These are phyloP conservation scores for Pterocles gutturalis DNA, from an alignment of 2,113 vertebrate species.

Conservation along the genomic window DNA sequence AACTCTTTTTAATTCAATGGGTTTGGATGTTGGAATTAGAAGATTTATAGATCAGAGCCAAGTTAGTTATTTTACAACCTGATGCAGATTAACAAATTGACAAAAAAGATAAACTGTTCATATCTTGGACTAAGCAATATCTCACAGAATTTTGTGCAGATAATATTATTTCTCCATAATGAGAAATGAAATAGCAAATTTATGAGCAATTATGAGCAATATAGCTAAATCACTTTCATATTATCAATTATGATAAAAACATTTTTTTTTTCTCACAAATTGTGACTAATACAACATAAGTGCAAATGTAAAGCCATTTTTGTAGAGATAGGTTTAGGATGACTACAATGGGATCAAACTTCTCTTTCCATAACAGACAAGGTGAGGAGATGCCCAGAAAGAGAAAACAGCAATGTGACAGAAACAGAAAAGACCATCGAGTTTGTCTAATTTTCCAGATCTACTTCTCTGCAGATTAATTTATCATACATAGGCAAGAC, in stretches of 20 bases:
- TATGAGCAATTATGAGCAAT: background rate
- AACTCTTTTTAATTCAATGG: background rate
- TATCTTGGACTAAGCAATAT: background rate
- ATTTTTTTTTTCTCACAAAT: background rate
- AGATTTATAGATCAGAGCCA: background rate
- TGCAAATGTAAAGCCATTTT: background rate
- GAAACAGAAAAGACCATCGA: background rate
- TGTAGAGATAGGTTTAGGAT: background rate
- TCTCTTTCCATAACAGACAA: accelerated
- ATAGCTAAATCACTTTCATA: background rate
- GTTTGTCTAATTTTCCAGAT: background rate
- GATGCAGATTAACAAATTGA: background rate
- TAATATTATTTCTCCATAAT: background rate
- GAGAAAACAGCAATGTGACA: background rate
- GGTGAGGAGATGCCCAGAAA: background rate
- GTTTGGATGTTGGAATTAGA: background rate
- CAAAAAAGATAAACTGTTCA: background rate
- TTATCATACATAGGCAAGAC: background rate
- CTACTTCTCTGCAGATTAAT: background rate
- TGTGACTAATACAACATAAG: background rate
- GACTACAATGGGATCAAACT: background rate
- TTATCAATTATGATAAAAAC: background rate
- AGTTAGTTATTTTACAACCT: background rate
- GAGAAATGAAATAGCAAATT: background rate
- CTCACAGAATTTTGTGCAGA: background rate